phyloP scores from a whole-genome alignment of 2,797 vertebrate genomes.

The Aplochiton taeniatus region DNA sequence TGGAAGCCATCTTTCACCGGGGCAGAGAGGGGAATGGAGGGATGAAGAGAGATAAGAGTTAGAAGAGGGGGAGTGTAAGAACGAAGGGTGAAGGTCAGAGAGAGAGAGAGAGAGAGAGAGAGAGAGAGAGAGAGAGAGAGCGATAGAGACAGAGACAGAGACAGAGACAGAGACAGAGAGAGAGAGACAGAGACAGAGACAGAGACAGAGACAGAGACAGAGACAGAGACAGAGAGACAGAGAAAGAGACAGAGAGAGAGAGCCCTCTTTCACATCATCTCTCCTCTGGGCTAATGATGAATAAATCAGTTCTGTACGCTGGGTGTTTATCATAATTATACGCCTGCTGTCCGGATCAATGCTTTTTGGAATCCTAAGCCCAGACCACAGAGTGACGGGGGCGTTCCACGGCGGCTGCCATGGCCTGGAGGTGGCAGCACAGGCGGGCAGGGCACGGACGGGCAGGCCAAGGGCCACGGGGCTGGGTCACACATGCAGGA shows the following conservation, averaged over 20 bases:
- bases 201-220: background rate
- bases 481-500: too few species aligned
- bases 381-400: too few species aligned
- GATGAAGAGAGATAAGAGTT: background rate
- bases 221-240: conserved; percentile 11
- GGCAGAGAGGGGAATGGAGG: conserved; percentile 38
- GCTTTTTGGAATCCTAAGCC: too few species aligned
- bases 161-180: background rate
- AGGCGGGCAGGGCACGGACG: too few species aligned
- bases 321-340: too few species aligned
- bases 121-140: background rate
- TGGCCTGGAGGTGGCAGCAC: too few species aligned
- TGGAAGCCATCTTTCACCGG: conserved; percentile 24
- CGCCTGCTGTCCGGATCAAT: too few species aligned
- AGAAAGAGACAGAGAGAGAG: conserved; percentile 1
- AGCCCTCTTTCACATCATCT: background rate
- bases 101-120: background rate
- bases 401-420: too few species aligned
- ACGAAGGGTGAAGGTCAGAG: background rate
- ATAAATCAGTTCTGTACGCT: background rate
- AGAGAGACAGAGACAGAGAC: background rate
- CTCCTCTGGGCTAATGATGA: background rate
- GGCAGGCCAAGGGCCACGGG: too few species aligned
- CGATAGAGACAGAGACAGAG: too few species aligned
- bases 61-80: too few species aligned